Base-by-base conservation (phyloP, 2,797 vertebrate genomes). In the Cetoscarus ocellatus region DNA sequence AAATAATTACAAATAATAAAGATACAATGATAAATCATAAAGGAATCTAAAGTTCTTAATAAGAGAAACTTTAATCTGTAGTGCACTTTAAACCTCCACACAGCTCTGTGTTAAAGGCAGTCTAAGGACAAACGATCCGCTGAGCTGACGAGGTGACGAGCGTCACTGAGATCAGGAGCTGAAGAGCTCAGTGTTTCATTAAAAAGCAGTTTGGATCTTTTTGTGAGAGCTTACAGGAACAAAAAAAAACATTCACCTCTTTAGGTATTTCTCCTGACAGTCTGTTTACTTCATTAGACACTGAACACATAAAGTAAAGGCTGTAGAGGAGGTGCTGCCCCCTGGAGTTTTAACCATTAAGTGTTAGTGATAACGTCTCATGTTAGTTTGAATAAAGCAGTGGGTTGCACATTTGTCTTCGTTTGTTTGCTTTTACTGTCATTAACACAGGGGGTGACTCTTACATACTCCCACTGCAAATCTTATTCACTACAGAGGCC, bases 51-150 rank as follows among this genome's bases (percentile, higher is more conserved):
- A 61, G 61, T 73, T 57, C 79, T 83, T 55, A 78, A 81, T 76
- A 63, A 68, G 19, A 69, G 43, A 87, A 68, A 80, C 65, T 83
- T 87, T 73, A 74, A 44, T 88, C 61, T 88, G 89, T 91, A 94
- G 93, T 93, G 90, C 91, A 94, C 85, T 82, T 92, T 54, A 79
- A 88, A 82, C 55, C 53, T 79, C 67, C 15, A 57, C 55, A 53
- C 57, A 9, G 64, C 62, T 83, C 75, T 44, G n/a, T 39, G 57
- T 75, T 79, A 79, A 89, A 86, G 82, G 77, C 73, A 80, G 75
- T 79, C 51, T 52, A 55, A 62, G 27, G 48, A 79, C 59, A 80
- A 72, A 59, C 44, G 68, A 17, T 75, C 54, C 70, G 77, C 68
- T 65, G 63, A 72, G 47, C 7, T 36, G 49, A 42, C 64, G 63